Evolutionary conservation across 2,888 invertebrate genomes (phyloP).

Genomic region (Drosophila melanosoma): DNA sequence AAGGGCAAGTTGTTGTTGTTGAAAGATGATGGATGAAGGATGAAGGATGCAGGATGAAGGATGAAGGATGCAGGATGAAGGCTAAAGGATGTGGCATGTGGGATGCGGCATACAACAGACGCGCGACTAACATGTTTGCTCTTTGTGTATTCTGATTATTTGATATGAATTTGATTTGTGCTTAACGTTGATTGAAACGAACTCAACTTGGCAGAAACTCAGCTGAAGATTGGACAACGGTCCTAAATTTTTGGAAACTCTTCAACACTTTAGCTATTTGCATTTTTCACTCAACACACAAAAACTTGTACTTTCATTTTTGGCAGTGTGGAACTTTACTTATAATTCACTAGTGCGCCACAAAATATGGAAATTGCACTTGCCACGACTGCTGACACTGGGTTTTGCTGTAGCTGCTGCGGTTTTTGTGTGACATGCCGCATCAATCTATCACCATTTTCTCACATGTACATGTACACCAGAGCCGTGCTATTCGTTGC

Average conservation of each 20-base stretch:
- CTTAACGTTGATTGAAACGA: slow-evolving; percentile 56
- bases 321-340: slow-evolving; percentile 46
- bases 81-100: neutral
- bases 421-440: slow-evolving; percentile 78
- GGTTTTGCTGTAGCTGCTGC: slow-evolving; percentile 42
- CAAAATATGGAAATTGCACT: slow-evolving; percentile 75
- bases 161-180: slow-evolving; percentile 61
- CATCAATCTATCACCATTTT: slow-evolving; percentile 79
- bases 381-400: slow-evolving; percentile 37
- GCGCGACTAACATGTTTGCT: slow-evolving; percentile 8
- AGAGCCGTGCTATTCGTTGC: slow-evolving; percentile 24
- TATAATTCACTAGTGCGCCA: slow-evolving; percentile 50
- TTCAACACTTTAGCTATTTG: slow-evolving; percentile 38
- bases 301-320: slow-evolving; percentile 38
- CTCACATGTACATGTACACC: slow-evolving; percentile 37
- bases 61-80: neutral
- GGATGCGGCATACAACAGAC: neutral
- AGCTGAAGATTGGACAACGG: slow-evolving; percentile 20
- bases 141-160: slow-evolving; percentile 25
- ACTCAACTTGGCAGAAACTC: slow-evolving; percentile 2
- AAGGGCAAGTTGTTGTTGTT: slow-evolving; percentile 13
- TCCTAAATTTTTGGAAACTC: slow-evolving; percentile 28
- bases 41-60: neutral
- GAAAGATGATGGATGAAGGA: slow-evolving; percentile 7
- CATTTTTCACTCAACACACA: slow-evolving; percentile 44